phyloP scores from a whole-genome alignment of 2,888 invertebrate species.

The Nomada lathburiana region DNA sequence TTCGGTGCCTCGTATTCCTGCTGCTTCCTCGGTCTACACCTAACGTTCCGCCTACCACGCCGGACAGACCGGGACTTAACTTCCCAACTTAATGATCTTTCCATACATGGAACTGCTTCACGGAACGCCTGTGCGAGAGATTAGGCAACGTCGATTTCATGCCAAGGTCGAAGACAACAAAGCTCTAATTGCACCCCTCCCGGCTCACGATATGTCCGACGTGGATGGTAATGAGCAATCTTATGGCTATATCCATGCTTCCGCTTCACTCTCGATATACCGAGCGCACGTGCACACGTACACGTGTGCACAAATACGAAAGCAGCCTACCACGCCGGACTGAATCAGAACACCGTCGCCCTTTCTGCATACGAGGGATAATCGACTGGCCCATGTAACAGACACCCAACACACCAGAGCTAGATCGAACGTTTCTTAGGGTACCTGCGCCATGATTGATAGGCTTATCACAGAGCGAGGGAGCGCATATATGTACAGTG shows the following conservation, averaged over 20 bases:
- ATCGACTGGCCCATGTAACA: conserved; percentile 9
- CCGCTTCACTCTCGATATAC: conserved; percentile 17
- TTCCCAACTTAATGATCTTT: conserved; percentile 13
- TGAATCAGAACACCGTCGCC: neutral
- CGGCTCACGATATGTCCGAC: conserved; percentile 52
- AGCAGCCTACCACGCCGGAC: conserved; percentile 62
- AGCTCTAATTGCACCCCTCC: conserved; percentile 81
- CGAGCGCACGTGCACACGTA: no score
- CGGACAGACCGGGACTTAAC: conserved; percentile 78
- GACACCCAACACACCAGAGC: conserved; percentile 17
- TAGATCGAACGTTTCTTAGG: neutral
- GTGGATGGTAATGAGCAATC: conserved; percentile 51
- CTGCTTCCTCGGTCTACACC: conserved; percentile 78
- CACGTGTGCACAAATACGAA: conserved; percentile 6
- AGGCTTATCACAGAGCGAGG: conserved; percentile 21
- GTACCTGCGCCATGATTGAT: conserved; percentile 48
- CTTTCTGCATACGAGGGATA: conserved; percentile 8
- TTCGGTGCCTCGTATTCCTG: conserved; percentile 85
- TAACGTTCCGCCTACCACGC: conserved; percentile 73
- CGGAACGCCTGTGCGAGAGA: conserved; percentile 1
- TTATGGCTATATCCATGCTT: conserved; percentile 22
- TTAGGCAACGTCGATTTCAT: conserved; percentile 5
- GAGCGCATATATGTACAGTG: neutral
- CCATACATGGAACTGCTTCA: conserved; percentile 6
- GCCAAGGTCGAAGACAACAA: conserved; percentile 7